Base-by-base conservation (phyloP, 2,113 vertebrate species). In the Gobius niger region DNA sequence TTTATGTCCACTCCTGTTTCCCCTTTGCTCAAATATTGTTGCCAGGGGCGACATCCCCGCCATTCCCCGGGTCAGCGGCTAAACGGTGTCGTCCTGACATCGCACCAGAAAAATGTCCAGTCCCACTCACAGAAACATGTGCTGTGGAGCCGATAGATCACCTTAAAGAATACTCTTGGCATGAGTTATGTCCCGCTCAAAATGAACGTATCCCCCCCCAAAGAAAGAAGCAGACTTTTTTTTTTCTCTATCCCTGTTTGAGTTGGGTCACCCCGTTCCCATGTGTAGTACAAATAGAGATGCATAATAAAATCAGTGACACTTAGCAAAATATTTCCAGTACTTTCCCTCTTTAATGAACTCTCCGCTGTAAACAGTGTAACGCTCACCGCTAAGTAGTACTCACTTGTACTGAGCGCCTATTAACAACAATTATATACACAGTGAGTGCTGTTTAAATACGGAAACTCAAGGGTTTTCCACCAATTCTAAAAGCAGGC, bases 31-130 rank as follows among this genome's bases (percentile, higher is more conserved):
- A 71, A 78, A 84, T 71, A 63, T 77, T 11, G 78, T 77, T 75
- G 76, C 82, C 78, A 62, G 51, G 68, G 65, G 60, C 77, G 9
- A 78, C 80, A 57, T 81, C 57, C 65, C 9, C 57, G 47, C 49
- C 77, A 54, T 71, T 70, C 19, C 2, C 3, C 50, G n/a, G 71
- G 69, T 86, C 81, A 67, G 49, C 72, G 63, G 73, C 68, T 71
- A 56, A 75, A 63, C 63, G 49, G 8, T 71, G 81, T 80, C 46
- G 62, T 78, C 65, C 69, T 83, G 83, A 83, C 82, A 74, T 83
- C 8, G 77, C 65, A 65, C 9, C 46, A 69, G 68, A 77, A 72
- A 59, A 82, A 78, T 67, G 61, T 83, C 73, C 65, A 64, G 71
- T 57, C 65, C 15, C 81, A 44, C 73, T 75, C 77, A 67, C 64